phyloP scores from a whole-genome alignment of 2,797 vertebrate genomes.

The Alcedo quadribrachys region DNA sequence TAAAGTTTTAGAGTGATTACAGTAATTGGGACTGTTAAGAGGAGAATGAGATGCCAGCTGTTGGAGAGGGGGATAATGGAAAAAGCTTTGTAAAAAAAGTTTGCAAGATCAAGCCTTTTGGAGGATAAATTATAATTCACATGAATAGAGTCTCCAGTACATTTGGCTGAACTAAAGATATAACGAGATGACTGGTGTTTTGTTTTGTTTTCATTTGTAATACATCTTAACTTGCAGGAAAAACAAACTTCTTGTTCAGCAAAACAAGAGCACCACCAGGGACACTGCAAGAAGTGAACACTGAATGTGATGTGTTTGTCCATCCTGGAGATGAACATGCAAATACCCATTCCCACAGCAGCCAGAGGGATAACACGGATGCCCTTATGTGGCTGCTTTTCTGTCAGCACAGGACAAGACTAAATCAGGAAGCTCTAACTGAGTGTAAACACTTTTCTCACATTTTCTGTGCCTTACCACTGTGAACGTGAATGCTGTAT shows the following conservation, averaged over 20 bases:
- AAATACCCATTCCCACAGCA: neutral
- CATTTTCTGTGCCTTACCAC: neutral
- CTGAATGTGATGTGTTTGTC: neutral
- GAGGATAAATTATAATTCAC: conserved; percentile 6
- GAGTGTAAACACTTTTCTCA: neutral
- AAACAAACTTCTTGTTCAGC: neutral
- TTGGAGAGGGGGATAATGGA: conserved; percentile 26
- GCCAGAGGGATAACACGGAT: neutral
- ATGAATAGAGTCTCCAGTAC: neutral
- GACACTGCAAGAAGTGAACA: neutral
- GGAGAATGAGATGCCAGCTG: conserved; percentile 47
- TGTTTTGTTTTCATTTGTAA: neutral
- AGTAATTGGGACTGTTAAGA: conserved; percentile 50
- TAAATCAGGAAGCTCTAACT: neutral
- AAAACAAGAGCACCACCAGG: neutral
- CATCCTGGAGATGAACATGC: neutral
- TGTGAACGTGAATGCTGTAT: neutral
- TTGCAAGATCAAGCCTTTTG: conserved; percentile 10
- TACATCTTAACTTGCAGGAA: neutral
- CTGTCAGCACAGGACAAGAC: neutral
- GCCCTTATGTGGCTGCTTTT: neutral
- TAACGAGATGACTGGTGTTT: neutral
- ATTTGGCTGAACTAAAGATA: neutral
- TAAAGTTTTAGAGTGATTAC: conserved; percentile 45
- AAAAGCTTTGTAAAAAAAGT: conserved; percentile 19